Evolutionary conservation across 2,888 invertebrate genomes (phyloP), one percentile per base, ranked within the genome.

Genomic region (Xestia sexstrigata): DNA sequence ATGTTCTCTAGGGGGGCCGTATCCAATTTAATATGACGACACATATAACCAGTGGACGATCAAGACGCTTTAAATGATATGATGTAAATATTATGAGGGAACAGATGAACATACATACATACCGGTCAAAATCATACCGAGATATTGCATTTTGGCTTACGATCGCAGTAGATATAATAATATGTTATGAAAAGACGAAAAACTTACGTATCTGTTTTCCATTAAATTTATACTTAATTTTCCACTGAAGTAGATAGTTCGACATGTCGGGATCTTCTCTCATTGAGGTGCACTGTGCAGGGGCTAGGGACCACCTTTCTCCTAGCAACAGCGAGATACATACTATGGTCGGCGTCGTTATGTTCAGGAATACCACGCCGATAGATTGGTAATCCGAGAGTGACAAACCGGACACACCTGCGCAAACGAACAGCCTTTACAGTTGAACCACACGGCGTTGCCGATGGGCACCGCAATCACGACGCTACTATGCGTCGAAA

Each of bases 201-300:
- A 15, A 84, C 89, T 87, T 69, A 90, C 92, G 84, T 30, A 75
- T 74, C 67, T 80, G 66, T 65, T 75, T 65, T 0, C 68, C 73
- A 26, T 79, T 70, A 66, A 75, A 55, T 76, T 76, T 89, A 75
- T 94, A 95, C 70, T 86, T 90, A 65, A 95, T 88, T 63, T 77
- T 87, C 95, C 95, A 95, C 0, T 63, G 47, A 0, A 84, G 81
- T 20, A 94, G 65, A 47, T 89, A 82, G 49, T 87, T 23, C 0
- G 90, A 85, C 81, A 94, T 78, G 3, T 91, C 90, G 0, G 95
- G 94, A 7, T 95, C 91, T 0, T 91, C 87, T 47, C 91, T 87
- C 76, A 92, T 91, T 0, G 92, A 87, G 0, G 91, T 90, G 78
- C 95, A 95, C 76, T 94, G 94, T 0, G 90, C 95, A 0, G 95